Conservation (phyloP, 2,797 vertebrate genomes). For the Hemibagrus guttatus region DNA sequence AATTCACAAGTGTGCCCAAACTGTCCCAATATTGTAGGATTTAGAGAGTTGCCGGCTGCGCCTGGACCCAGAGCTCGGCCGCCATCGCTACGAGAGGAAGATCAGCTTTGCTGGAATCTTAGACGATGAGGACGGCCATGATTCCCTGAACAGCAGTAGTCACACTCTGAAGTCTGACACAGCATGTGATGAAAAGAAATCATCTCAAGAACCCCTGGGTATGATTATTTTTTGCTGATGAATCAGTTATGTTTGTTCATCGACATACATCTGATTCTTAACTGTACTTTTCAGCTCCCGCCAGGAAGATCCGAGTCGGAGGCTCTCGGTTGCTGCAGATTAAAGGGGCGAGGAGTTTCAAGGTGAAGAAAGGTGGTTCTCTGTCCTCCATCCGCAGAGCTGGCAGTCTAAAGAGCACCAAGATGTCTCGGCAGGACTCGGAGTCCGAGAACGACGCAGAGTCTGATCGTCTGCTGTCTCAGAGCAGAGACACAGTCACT, state of each 20-base stretch:
- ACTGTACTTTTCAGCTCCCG: constrained; percentile 72
- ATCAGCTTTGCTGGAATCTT: constrained; percentile 98
- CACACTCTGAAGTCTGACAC: constrained; percentile 97
- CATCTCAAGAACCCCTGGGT: constrained; percentile 75
- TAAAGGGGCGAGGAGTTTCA: constrained; percentile 97
- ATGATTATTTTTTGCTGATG: constrained; percentile 26
- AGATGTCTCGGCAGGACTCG: constrained; percentile 96
- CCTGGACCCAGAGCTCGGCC: constrained; percentile 92
- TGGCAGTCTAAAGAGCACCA: constrained; percentile 98
- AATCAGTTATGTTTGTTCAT: neutral
- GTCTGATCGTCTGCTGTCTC: constrained; percentile 87
- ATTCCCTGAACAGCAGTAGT: constrained; percentile 97
- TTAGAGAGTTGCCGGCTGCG: constrained; percentile 92
- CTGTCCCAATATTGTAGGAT: constrained; percentile 74
- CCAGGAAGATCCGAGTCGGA: constrained; percentile 95
- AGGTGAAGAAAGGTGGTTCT: constrained; percentile 96
- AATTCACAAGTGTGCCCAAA: neutral
- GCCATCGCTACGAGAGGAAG: constrained; percentile 97
- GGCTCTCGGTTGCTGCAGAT: constrained; percentile 97
- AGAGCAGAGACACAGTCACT: constrained; percentile 98
- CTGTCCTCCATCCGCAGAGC: constrained; percentile 95
- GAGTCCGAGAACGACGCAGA: constrained; percentile 94
- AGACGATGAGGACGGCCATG: constrained; percentile 94
- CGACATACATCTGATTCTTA: neutral
- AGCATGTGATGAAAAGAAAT: constrained; percentile 91